These are phyloP conservation scores for Dasypus novemcinctus DNA, from an alignment of 2,113 vertebrate species.

Conservation along the genomic window DNA sequence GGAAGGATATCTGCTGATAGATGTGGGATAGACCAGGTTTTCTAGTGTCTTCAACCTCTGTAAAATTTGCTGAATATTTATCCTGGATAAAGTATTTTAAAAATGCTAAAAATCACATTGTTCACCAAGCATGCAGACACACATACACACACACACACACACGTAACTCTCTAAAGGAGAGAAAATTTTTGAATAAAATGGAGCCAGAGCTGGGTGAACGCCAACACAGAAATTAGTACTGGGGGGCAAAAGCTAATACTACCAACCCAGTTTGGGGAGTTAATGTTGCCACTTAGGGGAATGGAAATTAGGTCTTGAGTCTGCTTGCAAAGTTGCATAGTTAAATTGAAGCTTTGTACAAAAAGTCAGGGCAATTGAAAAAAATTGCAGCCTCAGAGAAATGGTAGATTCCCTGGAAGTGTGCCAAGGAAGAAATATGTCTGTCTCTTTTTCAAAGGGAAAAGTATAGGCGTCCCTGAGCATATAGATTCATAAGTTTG, in stretches of 20 bases:
- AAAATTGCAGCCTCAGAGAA: background rate
- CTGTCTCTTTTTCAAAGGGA: background rate
- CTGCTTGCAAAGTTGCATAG: background rate
- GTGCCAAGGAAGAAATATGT: background rate
- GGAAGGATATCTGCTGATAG: background rate
- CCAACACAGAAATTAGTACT: background rate
- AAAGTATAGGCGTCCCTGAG: background rate
- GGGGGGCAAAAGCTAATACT: background rate
- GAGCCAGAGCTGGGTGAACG: background rate
- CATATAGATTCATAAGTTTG: background rate
- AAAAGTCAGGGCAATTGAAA: background rate
- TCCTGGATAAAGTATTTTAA: background rate
- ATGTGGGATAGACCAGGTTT: background rate
- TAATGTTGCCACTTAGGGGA: too few relatives aligned
- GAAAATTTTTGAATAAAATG: background rate
- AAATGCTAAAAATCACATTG: background rate
- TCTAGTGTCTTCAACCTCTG: background rate
- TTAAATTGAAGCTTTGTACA: background rate
- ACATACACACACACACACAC: too few relatives aligned
- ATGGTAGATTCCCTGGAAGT: background rate
- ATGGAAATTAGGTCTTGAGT: too few relatives aligned
- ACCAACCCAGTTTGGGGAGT: background rate
- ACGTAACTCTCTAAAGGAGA: background rate
- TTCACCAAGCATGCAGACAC: background rate
- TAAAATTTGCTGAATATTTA: background rate